Evolutionary conservation across 2,797 vertebrate genomes (phyloP).

Genomic region (Centropyge bicolor): DNA sequence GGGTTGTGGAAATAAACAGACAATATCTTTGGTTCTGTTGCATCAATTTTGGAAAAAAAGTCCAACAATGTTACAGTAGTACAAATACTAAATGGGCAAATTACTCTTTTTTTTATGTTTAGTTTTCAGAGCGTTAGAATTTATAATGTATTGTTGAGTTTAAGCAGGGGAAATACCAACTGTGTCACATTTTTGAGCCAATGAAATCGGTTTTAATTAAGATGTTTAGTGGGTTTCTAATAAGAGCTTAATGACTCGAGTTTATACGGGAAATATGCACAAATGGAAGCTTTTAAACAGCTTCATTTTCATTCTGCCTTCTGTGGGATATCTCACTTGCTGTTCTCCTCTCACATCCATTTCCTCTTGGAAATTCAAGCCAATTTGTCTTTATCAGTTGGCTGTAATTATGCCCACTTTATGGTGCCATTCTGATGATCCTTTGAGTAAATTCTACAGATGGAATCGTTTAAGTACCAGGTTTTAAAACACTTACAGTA

Average conservation of each 20-base stretch:
- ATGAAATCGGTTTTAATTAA: slow-evolving; percentile 13
- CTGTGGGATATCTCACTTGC: slow-evolving; percentile 62
- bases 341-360: slow-evolving; percentile 47
- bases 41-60: too few species aligned
- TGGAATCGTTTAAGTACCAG: slow-evolving; percentile 61
- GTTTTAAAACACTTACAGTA: slow-evolving; percentile 68
- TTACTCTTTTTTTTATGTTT: not conserved
- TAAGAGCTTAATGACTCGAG: slow-evolving; percentile 34
- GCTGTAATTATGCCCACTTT: slow-evolving; percentile 66
- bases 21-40: not conserved
- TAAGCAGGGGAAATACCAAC: not conserved
- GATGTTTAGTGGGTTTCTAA: slow-evolving; percentile 26
- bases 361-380: slow-evolving; percentile 63
- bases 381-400: slow-evolving; percentile 73
- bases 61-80: not conserved
- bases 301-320: slow-evolving; percentile 63
- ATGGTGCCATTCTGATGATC: slow-evolving; percentile 64
- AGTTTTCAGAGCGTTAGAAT: not conserved
- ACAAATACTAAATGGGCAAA: not conserved
- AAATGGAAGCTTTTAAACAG: slow-evolving; percentile 50
- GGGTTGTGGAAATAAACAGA: too few species aligned
- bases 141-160: not conserved
- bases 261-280: slow-evolving; percentile 46
- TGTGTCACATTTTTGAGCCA: not conserved
- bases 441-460: slow-evolving; percentile 70